Percentiles rank a stretch among this genome's conserved stretches.
phyloP scores from a whole-genome alignment of 1,140 invertebrate species.

The Diabrotica virgifera region DNA sequence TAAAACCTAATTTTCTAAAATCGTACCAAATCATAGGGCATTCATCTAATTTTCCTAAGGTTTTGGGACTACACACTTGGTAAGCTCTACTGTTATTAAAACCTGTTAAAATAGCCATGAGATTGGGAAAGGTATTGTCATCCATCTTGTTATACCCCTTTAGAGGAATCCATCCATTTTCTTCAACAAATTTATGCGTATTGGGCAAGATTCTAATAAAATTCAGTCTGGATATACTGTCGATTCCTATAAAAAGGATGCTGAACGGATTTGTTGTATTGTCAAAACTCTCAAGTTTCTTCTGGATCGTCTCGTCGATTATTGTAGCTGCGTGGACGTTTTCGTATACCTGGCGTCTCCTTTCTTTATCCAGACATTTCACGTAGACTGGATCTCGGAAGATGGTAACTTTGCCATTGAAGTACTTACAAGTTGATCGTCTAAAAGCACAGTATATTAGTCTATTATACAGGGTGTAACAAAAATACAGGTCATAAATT shows the following conservation, averaged over 20 bases:
- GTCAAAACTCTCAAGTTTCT: constrained; percentile 17
- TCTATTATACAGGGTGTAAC: too few relatives aligned
- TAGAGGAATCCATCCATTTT: constrained; percentile 51
- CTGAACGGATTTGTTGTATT: constrained; percentile 47
- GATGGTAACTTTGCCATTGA: constrained; percentile 46
- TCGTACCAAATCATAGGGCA: constrained; percentile 65
- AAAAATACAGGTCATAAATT: too few relatives aligned
- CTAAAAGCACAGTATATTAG: constrained; percentile 31
- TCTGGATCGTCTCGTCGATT: constrained; percentile 36
- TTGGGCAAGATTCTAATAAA: constrained; percentile 71
- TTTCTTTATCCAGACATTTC: constrained; percentile 42
- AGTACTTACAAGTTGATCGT: constrained; percentile 47
- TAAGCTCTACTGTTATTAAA: constrained; percentile 49
- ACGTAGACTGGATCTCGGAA: constrained; percentile 50
- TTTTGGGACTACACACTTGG: constrained; percentile 53
- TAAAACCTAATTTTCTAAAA: constrained; percentile 57
- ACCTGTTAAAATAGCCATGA: constrained; percentile 71
- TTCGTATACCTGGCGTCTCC: constrained; percentile 48
- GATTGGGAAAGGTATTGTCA: constrained; percentile 79
- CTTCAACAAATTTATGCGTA: constrained; percentile 61
- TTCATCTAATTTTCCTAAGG: constrained; percentile 51
- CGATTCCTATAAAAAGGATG: constrained; percentile 75
- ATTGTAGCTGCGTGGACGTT: constrained; percentile 52
- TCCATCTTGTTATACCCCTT: constrained; percentile 66
- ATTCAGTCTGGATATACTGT: constrained; percentile 77